Evolutionary conservation across 1,140 invertebrate genomes (phyloP), one percentile per base, ranked within the genome.

Genomic region (Drosophila auraria): DNA sequence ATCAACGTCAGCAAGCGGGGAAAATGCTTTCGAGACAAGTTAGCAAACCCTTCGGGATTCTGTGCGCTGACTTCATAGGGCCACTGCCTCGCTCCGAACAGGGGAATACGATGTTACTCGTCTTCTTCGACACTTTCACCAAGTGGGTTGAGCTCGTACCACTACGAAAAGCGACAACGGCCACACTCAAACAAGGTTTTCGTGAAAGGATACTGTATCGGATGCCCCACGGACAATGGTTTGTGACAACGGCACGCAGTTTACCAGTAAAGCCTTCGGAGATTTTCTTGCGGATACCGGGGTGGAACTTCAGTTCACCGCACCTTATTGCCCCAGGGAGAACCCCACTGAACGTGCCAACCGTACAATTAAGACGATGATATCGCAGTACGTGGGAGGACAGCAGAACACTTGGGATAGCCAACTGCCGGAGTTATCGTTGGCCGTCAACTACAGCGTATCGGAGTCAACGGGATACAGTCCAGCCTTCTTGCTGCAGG

Each of bases 11-110:
- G n/a, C 47, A 12, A 25, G 23, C 47, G 6, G 47, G 8, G 5
- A 56, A 20, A n/a, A 56, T 56, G 53, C 33, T 56, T 7, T 38
- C 53, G 14, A 15, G 57, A 15, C 57, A 45, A 5, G 57, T 42
- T 3, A 27, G 27, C 9, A 15, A 59, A 42, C 57, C 27, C 5
- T 59, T 59, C 7, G 15, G 8, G 4, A 33, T 42, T 2, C 23
- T 59, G 2, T 42, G 54, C 11, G 36, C 53, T 3, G 33, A 56
- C 11, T 56, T 56, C 20, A 9, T 57, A 9, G 30, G 33, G 30
- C 30, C n/a, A 15, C 8, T 17, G 8, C 30, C 54, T n/a, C 12
- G 11, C 54, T 27, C 25, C 25, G 6, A 27, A 27, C 25, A 27
- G 9, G 36, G 36, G 8, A 38, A 38, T 38, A 38, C 11, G 8